Evolutionary conservation across 1,140 invertebrate genomes (phyloP), one percentile per base, ranked within the genome.

Genomic region (Meloidogyne floridensis): DNA sequence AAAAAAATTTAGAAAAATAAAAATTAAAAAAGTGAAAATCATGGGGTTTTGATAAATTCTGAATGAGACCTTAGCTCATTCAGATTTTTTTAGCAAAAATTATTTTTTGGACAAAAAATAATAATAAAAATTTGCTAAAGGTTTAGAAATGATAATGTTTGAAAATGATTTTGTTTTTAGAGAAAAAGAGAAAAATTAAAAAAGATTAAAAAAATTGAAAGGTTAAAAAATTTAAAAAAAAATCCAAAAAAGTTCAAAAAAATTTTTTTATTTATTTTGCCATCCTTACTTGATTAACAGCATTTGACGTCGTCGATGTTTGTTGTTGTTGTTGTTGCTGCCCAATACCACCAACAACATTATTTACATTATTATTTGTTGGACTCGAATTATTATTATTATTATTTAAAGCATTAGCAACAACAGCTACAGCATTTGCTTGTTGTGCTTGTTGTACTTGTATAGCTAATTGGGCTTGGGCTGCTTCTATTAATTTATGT

Each of bases 391-490:
- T 53, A 43, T 43, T 47, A 43, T 73, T 43, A 73, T 73, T 53
- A 43, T 43, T 47, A 43, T 73, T 43, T n/a, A 73, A 73, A 73
- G 18, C 18, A 42, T 18, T 8, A 43, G 75, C 15, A 43, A 65
- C 43, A 32, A 18, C 43, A 42, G 56, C 20, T 4, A 51, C 15
- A 32, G 79, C 72, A 20, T 75, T 43, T 15, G 6, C 75, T 20
- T 11, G 18, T 75, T 80, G 43, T 42, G 81, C 69, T 43, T 59
- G 20, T 80, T 54, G 77, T 80, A 54, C 59, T 42, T 80, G 72
- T 71, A 80, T 56, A 11, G 81, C 70, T 51, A 81, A 42, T 53
- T 71, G 56, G 11, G 80, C 79, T 74, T 32, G 20, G 15, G 80
- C 79, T 65, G 59, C 59, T n/a, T 65, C 59, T n/a, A 65, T 65